phyloP scores from a whole-genome alignment of 1,140 invertebrate species.

The Bombyx mandarina region DNA sequence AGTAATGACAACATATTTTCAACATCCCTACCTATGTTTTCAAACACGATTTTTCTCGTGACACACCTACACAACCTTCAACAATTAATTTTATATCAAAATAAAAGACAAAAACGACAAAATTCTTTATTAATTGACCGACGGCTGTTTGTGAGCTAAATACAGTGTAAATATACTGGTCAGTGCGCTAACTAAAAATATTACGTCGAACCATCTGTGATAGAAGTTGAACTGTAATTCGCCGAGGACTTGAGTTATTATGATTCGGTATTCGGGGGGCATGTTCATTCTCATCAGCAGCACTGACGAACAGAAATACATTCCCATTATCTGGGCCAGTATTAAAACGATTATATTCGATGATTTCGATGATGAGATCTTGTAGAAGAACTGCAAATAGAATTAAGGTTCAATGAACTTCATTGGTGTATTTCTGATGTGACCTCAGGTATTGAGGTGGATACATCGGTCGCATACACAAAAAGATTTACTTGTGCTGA shows the following conservation, averaged over 20 bases:
- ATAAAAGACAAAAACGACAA: neutral
- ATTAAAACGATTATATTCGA: conserved; percentile 98
- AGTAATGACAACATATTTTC: too few species aligned
- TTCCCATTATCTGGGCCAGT: conserved; percentile 99
- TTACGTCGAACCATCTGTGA: conserved; percentile 99
- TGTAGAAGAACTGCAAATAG: conserved; percentile 96
- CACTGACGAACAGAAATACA: conserved; percentile 99
- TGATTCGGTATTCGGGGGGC: conserved; percentile 96
- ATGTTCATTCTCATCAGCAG: conserved; percentile 99
- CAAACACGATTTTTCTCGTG: neutral
- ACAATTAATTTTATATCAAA: neutral
- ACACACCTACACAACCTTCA: too few species aligned
- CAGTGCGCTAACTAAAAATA: conserved; percentile 97
- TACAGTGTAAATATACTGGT: conserved; percentile 97
- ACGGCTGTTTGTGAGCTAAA: conserved; percentile 88
- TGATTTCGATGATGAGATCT: conserved; percentile 99
- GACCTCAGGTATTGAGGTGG: too few species aligned
- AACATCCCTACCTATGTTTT: neutral
- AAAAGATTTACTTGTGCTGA: too few species aligned
- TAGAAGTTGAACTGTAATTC: conserved; percentile 99
- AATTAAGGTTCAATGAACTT: neutral
- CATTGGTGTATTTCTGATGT: too few species aligned
- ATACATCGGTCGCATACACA: too few species aligned
- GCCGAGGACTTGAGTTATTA: conserved; percentile 98
- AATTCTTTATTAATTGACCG: conserved; percentile 36